phyloP scores from a whole-genome alignment of 1,140 invertebrate genomes.

The Drosophila lini region DNA sequence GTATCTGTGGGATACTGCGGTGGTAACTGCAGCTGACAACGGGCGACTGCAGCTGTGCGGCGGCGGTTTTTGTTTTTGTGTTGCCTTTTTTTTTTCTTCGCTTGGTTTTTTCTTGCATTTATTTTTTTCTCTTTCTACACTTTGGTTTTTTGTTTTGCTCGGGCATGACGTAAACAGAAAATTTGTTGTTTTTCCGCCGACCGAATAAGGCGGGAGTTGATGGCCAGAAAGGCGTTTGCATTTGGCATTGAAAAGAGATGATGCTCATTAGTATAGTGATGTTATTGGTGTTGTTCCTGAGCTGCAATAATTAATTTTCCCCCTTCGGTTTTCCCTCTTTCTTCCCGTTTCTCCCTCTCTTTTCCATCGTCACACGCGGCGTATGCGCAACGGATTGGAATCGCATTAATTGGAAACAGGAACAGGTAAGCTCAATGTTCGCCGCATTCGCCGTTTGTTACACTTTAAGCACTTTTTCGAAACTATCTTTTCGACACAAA shows the following conservation, averaged over 20 bases:
- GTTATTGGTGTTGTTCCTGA: slow-evolving; percentile 8
- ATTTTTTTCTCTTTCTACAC: slow-evolving; percentile 30
- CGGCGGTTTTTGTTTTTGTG: slow-evolving; percentile 19
- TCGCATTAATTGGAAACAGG: slow-evolving; percentile 56
- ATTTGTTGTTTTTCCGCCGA: slow-evolving; percentile 39
- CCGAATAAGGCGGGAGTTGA: slow-evolving; percentile 20
- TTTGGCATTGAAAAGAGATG: slow-evolving; percentile 79
- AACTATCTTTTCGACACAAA: slow-evolving; percentile 72
- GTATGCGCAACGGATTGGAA: slow-evolving; percentile 48
- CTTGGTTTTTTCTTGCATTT: slow-evolving; percentile 9
- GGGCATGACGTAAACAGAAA: slow-evolving; percentile 80
- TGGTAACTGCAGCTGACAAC: slow-evolving; percentile 67
- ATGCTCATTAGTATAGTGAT: slow-evolving; percentile 35
- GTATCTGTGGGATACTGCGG: slow-evolving; percentile 63
- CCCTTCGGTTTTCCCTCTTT: slow-evolving; percentile 27
- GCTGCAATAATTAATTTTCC: slow-evolving; percentile 49
- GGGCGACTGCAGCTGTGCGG: slow-evolving; percentile 63
- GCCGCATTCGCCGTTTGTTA: slow-evolving; percentile 70
- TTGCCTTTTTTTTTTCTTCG: background rate
- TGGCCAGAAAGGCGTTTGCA: slow-evolving; percentile 55
- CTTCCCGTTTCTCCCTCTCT: slow-evolving; percentile 17
- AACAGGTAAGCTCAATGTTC: slow-evolving; percentile 69
- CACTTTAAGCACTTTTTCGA: slow-evolving; percentile 80
- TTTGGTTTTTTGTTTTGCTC: slow-evolving; percentile 71
- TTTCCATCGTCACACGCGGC: slow-evolving; percentile 27